Evolutionary conservation across 1,140 invertebrate genomes (phyloP), one percentile per base, ranked within the genome.

Genomic region (Copidosoma floridanum): DNA sequence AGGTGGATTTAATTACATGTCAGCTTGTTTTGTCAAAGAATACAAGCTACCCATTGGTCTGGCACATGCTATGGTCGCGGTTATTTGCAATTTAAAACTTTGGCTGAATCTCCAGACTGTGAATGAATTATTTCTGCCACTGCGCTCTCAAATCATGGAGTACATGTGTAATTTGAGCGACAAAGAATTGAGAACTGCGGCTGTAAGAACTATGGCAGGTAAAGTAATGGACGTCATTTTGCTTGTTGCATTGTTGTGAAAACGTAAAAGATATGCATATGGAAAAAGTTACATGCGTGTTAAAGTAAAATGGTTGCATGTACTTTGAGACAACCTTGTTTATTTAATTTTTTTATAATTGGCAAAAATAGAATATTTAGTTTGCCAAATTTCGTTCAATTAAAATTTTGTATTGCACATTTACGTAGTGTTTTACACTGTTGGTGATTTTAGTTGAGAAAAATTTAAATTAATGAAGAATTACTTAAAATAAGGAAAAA

Each of bases 141-240:
- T 96, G 38, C 84, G 93, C 48, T 88, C 89, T 61, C 87, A 89
- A 68, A 91, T 95, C 60, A 84, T 97, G 66, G 86, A 91, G 59
- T 97, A 95, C 71, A 94, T 97, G 92, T 96, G 94, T 78, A 90
- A 89, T 72, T 84, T 97, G 52, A 89, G 88, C 26, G 94, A 97
- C 76, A 92, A 94, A 74, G 94, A 97, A 78, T 82, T 97, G 37
- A 85, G 92, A 62, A 86, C 89, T 50, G 88, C 88, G 20, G 92
- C 90, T 29, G 92, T 91, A 27, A 89, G 93, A 67, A 92, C 91
- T 64, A 95, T 97, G 91, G 93, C 93, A 63, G 90, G 88, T 89
- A 75, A 46, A 46, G 46, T 55, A 64, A 40, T n/a, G n/a, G n/a
- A n/a, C n/a, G n/a, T n/a, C n/a, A n/a, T n/a, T n/a, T n/a, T n/a